These are phyloP conservation scores for Drosophila flavopinicola DNA, from an alignment of 2,888 invertebrate species.

Conservation along the genomic window DNA sequence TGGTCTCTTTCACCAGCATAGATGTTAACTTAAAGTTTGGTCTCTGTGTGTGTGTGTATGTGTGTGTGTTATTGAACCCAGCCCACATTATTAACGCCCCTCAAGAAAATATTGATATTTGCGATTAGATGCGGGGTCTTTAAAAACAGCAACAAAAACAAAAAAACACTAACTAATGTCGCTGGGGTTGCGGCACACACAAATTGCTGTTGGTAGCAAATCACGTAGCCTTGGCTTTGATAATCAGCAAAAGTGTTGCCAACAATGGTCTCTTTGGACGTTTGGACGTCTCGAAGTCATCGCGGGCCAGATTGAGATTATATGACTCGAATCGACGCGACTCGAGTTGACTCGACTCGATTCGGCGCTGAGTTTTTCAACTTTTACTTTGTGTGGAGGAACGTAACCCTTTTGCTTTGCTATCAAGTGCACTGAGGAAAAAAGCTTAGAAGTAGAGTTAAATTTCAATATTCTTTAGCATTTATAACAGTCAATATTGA, in stretches of 20 bases:
- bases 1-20: slow-evolving; percentile 41
- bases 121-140: slow-evolving; percentile 35
- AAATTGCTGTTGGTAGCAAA: slow-evolving; percentile 66
- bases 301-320: slow-evolving; percentile 24
- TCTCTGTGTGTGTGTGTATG: slow-evolving; percentile 28
- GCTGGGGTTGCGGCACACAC: slow-evolving; percentile 47
- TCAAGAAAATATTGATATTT: slow-evolving; percentile 42
- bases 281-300: slow-evolving; percentile 44
- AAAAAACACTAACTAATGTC: slow-evolving; percentile 58
- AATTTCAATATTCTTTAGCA: no score
- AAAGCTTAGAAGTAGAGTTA: not conserved
- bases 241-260: slow-evolving; percentile 58
- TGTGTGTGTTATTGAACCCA: slow-evolving; percentile 52
- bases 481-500: no score
- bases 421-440: no score
- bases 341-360: no score
- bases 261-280: slow-evolving; percentile 35
- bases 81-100: slow-evolving; percentile 62
- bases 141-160: slow-evolving; percentile 32
- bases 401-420: not conserved
- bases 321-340: no score
- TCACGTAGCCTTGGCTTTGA: slow-evolving; percentile 58
- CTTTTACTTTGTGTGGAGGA: slow-evolving; percentile 68
- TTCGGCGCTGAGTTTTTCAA: slow-evolving; percentile 39
- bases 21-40: not conserved